These are phyloP conservation scores for Dioctria linearis DNA, from an alignment of 2,888 invertebrate genomes.

Conservation along the genomic window DNA sequence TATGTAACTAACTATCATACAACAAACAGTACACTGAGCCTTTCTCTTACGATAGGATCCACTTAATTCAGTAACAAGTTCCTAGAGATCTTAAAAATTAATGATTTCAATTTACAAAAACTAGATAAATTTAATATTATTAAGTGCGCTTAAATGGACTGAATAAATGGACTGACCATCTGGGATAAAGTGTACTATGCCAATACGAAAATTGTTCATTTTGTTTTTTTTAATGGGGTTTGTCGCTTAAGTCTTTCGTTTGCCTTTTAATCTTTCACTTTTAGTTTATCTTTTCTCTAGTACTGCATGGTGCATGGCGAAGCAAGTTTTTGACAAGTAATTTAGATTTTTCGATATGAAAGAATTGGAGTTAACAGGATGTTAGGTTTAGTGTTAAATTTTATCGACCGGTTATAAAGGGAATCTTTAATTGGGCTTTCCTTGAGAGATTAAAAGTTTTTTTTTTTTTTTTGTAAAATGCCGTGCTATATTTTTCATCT, in stretches of 20 bases:
- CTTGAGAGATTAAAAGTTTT: no score
- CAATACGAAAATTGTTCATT: slow-evolving; percentile 19
- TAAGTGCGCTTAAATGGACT: not conserved
- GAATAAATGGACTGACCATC: not conserved
- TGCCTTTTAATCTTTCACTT: not conserved
- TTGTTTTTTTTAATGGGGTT: not conserved
- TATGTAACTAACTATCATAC: not conserved
- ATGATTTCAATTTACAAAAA: slow-evolving; percentile 14
- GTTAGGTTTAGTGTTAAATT: no score
- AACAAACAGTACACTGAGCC: not conserved
- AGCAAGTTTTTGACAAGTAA: slow-evolving; percentile 1
- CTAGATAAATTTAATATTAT: slow-evolving; percentile 43
- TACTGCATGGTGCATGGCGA: no score
- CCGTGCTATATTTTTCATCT: no score
- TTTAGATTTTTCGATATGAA: slow-evolving; percentile 23
- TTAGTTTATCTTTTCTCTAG: no score
- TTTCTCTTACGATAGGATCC: not conserved
- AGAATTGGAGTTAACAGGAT: no score
- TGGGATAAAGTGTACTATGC: slow-evolving; percentile 14
- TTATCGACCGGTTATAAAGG: no score
- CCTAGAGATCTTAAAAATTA: no score
- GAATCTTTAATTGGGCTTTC: no score
- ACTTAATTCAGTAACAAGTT: not conserved
- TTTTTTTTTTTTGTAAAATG: no score
- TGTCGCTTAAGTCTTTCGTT: slow-evolving; percentile 43